Evolutionary conservation across 1,140 invertebrate genomes (phyloP).

Genomic region (Aphelinus certus): DNA sequence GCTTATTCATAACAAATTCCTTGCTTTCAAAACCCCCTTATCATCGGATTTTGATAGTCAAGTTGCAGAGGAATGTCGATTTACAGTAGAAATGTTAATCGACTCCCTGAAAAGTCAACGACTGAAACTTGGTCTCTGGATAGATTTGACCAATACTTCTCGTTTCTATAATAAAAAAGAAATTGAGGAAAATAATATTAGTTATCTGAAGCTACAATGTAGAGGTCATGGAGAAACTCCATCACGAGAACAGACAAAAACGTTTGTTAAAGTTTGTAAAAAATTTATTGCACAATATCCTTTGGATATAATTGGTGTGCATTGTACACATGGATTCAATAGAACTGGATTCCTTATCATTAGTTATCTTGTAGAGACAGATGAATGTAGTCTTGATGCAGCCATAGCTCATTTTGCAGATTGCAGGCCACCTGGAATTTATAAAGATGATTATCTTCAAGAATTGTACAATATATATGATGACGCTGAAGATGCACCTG

Average conservation of each 20-base stretch:
- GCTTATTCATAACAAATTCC: slow-evolving; percentile 81
- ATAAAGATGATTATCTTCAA: slow-evolving; percentile 80
- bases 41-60: slow-evolving; percentile 79
- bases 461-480: slow-evolving; percentile 83
- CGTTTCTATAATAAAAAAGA: slow-evolving; percentile 89
- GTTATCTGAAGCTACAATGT: slow-evolving; percentile 88
- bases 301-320: slow-evolving; percentile 85
- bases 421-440: slow-evolving; percentile 79
- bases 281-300: slow-evolving; percentile 84
- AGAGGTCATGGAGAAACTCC: slow-evolving; percentile 86
- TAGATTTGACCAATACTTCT: slow-evolving; percentile 95
- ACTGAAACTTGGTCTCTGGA: slow-evolving; percentile 91
- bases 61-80: slow-evolving; percentile 82
- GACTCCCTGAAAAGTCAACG: slow-evolving; percentile 76
- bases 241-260: slow-evolving; percentile 77
- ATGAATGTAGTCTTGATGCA: slow-evolving; percentile 81
- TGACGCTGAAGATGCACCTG: slow-evolving; percentile 75
- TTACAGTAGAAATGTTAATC: slow-evolving; percentile 87
- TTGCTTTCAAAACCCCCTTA: slow-evolving; percentile 95
- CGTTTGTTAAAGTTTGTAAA: slow-evolving; percentile 82
- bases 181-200: slow-evolving; percentile 77
- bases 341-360: slow-evolving; percentile 94
- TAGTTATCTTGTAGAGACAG: slow-evolving; percentile 86
- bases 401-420: slow-evolving; percentile 81
- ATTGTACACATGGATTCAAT: slow-evolving; percentile 99